Percentiles rank a stretch among this genome's conserved stretches.
phyloP scores from a whole-genome alignment of 2,888 invertebrate species.

The Arge pagana region DNA sequence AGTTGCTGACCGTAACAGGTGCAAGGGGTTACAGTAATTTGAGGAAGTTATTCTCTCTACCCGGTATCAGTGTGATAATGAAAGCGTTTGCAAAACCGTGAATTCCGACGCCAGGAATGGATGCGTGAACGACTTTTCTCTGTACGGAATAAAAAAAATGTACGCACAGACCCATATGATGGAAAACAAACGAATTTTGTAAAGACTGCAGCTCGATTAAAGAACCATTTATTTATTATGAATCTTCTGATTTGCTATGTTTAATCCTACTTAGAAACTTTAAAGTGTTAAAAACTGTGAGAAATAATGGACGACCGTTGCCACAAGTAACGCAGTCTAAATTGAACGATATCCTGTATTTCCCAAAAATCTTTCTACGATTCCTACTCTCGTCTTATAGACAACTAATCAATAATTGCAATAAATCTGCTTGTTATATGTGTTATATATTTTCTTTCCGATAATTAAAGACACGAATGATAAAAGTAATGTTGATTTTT shows the following conservation, averaged over 20 bases:
- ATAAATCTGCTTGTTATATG: no score
- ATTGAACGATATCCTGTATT: no score
- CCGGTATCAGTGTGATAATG: neutral
- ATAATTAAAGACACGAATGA: no score
- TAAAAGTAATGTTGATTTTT: no score
- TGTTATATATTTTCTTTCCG: no score
- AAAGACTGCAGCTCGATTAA: constrained; percentile 1
- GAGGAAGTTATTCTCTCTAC: constrained; percentile 21
- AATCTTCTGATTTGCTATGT: neutral
- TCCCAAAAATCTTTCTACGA: no score
- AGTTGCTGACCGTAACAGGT: constrained; percentile 15
- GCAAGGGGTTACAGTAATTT: constrained; percentile 22
- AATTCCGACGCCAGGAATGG: neutral
- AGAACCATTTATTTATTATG: neutral
- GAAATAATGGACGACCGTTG: no score
- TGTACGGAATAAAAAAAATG: neutral
- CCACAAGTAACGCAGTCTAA: no score
- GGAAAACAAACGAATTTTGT: neutral
- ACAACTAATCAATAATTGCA: no score
- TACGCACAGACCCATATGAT: neutral
- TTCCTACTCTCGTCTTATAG: no score
- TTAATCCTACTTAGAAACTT: constrained; percentile 1
- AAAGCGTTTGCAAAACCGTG: constrained; percentile 3
- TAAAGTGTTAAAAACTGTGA: constrained; percentile 18
- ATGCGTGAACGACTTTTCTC: neutral